A percentile compares a stretch with the other conserved stretches of the same genome.
Conservation (phyloP, 2,113 vertebrate genomes). For the Sterrhoptilus dennistouni region DNA sequence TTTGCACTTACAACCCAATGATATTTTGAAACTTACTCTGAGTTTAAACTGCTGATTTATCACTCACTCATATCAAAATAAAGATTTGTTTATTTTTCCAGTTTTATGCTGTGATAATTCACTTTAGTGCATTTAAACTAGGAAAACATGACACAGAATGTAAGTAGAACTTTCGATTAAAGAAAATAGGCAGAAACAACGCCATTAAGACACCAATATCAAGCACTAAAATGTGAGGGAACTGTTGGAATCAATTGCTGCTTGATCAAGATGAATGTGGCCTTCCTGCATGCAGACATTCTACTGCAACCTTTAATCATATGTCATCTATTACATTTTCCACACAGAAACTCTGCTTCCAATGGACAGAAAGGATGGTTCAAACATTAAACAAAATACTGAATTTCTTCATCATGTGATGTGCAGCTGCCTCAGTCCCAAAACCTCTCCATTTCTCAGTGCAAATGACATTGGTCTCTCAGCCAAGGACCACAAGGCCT, state of each 20-base stretch:
- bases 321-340: background rate
- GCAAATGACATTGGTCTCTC: background rate
- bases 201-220: background rate
- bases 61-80: background rate
- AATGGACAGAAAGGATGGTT: background rate
- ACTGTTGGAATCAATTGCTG: background rate
- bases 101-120: background rate
- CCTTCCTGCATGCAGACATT: background rate
- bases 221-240: background rate
- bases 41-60: background rate
- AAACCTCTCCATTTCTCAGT: background rate
- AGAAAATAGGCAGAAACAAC: background rate
- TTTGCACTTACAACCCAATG: background rate
- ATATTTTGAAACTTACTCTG: background rate
- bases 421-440: background rate
- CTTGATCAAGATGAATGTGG: background rate
- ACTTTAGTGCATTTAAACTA: background rate
- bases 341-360: background rate
- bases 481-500: background rate
- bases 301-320: background rate
- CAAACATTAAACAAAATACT: background rate
- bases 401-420: background rate
- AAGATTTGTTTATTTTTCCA: background rate
- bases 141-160: background rate
- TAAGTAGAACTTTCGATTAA: background rate